Evolutionary conservation across 2,113 vertebrate species (phyloP).

Genomic region (Brachyhypopomus occidentalis): DNA sequence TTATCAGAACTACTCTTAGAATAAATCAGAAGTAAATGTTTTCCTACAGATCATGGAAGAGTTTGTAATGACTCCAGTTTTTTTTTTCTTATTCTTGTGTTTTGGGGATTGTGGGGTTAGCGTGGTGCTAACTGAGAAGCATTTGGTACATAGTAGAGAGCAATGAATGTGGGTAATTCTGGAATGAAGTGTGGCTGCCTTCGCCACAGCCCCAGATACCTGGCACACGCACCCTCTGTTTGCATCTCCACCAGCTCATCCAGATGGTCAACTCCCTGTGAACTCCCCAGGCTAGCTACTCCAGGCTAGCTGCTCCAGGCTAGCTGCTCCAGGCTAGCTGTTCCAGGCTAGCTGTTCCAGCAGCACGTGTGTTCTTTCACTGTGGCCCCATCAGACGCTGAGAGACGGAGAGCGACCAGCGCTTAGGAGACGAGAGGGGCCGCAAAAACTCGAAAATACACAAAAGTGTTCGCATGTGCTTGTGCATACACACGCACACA

Average conservation of each 20-base stretch:
- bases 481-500: conserved; percentile 20
- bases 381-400: conserved; percentile 39
- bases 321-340: conserved; percentile 33
- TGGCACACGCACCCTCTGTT: conserved; percentile 41
- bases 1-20: too few species aligned
- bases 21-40: too few species aligned
- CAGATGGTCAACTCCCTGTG: conserved; percentile 58
- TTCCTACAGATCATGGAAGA: neutral
- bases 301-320: conserved; percentile 33
- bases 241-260: conserved; percentile 45
- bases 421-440: conserved; percentile 37
- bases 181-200: conserved; percentile 47
- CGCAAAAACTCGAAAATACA: conserved; percentile 35
- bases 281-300: conserved; percentile 45
- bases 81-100: neutral
- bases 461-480: neutral
- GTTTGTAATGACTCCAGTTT: neutral
- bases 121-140: neutral
- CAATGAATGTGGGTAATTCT: conserved; percentile 32
- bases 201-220: conserved; percentile 41
- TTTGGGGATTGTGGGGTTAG: neutral
- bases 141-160: conserved; percentile 19
- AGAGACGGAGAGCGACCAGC: conserved; percentile 48
- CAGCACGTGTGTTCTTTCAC: conserved; percentile 41
- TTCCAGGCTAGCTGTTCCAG: conserved; percentile 28